Percentiles rank a stretch among this genome's conserved stretches.
Evolutionary conservation across 2,888 invertebrate species (phyloP).

Genomic region (Noctua fimbriata): DNA sequence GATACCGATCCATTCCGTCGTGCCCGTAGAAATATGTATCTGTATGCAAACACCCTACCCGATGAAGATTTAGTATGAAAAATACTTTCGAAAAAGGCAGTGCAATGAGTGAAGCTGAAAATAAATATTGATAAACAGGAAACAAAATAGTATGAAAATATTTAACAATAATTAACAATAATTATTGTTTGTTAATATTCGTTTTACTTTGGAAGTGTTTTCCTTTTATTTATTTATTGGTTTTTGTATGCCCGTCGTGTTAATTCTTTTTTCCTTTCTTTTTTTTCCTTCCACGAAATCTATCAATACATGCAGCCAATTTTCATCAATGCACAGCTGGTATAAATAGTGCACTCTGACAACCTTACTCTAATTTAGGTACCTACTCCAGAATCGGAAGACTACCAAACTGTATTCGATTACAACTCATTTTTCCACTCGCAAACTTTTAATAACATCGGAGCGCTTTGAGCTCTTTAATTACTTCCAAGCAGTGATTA

Average conservation of each 20-base stretch:
- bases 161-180: too few relatives aligned
- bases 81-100: background rate
- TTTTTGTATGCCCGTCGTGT: background rate
- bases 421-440: constrained; percentile 26
- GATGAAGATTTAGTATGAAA: background rate
- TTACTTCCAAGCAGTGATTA: constrained; percentile 44
- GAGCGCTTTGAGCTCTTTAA: constrained; percentile 32
- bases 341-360: background rate
- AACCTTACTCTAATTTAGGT: background rate
- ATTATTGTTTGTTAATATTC: too few relatives aligned
- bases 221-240: background rate
- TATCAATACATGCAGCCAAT: too few relatives aligned
- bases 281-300: too few relatives aligned
- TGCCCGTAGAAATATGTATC: background rate
- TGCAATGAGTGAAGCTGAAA: background rate
- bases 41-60: background rate
- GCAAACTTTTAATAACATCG: constrained; percentile 30
- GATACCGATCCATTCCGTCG: background rate
- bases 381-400: background rate
- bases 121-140: background rate
- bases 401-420: constrained; percentile 32
- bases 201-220: too few relatives aligned
- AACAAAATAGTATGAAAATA: background rate
- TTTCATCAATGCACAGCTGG: background rate
- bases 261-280: too few relatives aligned